A percentile compares a stretch with the other conserved stretches of the same genome.
Evolutionary conservation across 2,888 invertebrate species (phyloP).

Genomic region (Sipha maydis): DNA sequence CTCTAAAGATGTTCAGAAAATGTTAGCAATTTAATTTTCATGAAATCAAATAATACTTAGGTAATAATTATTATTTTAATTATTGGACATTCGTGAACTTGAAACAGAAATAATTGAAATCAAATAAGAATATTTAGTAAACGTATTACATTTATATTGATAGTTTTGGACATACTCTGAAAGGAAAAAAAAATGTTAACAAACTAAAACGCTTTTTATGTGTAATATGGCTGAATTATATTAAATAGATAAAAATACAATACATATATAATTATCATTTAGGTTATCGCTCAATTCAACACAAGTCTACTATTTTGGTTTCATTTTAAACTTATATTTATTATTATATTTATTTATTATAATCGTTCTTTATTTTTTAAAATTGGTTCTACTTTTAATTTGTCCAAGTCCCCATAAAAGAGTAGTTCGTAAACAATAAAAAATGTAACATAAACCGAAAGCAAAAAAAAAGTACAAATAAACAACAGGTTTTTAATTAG

Average conservation of each 20-base stretch:
- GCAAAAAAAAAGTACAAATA: neutral
- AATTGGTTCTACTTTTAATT: neutral
- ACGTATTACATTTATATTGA: neutral
- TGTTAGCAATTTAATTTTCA: neutral
- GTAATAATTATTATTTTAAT: neutral
- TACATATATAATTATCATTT: neutral
- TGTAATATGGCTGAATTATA: neutral
- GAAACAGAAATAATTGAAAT: neutral
- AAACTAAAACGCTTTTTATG: neutral
- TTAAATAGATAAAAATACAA: neutral
- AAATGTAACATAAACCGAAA: neutral
- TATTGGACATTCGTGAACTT: neutral
- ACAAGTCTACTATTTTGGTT: neutral
- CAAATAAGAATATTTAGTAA: neutral
- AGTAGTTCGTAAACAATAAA: neutral
- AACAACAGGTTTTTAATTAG: neutral
- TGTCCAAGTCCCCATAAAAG: neutral
- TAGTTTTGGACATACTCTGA: neutral
- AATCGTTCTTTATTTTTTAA: neutral
- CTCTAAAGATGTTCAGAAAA: neutral
- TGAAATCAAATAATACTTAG: neutral
- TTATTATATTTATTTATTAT: neutral
- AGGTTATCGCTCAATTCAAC: neutral
- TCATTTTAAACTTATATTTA: neutral
- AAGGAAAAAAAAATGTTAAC: neutral